Percentiles rank a stretch among this genome's conserved stretches.
Evolutionary conservation across 2,113 vertebrate species (phyloP).

Genomic region (Mus pahari): DNA sequence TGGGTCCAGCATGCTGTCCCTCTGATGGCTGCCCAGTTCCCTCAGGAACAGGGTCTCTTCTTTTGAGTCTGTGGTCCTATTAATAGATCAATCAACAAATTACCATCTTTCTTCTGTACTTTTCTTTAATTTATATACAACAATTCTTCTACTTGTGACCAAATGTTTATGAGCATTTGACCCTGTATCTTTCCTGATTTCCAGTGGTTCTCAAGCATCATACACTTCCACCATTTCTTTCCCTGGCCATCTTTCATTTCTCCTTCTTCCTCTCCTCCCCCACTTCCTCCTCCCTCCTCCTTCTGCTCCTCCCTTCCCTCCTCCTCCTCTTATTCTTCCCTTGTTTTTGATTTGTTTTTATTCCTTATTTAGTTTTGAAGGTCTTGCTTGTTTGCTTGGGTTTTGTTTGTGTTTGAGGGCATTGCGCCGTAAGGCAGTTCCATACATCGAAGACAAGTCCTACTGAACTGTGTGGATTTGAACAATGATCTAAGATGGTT

Average conservation of each 20-base stretch:
- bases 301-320: too few species aligned
- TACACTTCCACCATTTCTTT: neutral
- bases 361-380: neutral
- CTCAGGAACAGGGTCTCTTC: fast-evolving
- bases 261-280: neutral
- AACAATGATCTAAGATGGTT: neutral
- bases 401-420: neutral
- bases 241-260: neutral
- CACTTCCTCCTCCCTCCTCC: neutral
- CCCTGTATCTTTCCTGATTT: neutral
- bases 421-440: neutral
- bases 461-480: neutral
- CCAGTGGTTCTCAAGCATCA: neutral
- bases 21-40: neutral
- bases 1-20: fast-evolving
- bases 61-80: neutral
- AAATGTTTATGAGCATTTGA: neutral
- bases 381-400: neutral
- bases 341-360: neutral
- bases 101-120: neutral
- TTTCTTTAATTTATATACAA: neutral
- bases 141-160: neutral
- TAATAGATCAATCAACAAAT: neutral
- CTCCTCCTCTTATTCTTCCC: too few species aligned
- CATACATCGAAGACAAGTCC: neutral